Evolutionary conservation across 2,113 vertebrate species (phyloP).

Genomic region (Capricornis sumatraensis): DNA sequence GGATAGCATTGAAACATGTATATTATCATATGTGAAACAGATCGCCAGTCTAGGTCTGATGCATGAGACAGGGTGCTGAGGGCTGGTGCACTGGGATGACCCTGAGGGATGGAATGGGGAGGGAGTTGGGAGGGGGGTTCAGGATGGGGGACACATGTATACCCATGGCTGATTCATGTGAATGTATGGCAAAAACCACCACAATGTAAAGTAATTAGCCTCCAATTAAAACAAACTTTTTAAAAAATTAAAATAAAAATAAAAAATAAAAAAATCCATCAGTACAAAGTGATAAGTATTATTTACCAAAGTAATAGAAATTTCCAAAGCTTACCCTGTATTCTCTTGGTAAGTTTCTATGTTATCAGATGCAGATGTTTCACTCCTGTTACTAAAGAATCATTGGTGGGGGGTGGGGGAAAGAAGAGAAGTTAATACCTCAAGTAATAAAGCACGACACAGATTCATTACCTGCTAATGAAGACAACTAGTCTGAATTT

Average conservation of each 20-base stretch:
- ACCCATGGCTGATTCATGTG: background rate
- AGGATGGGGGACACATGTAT: background rate
- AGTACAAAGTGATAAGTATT: background rate
- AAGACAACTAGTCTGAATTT: background rate
- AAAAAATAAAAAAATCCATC: background rate
- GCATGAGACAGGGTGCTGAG: background rate
- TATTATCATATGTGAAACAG: background rate
- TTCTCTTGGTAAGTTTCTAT: slow-evolving; percentile 80
- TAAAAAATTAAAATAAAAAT: background rate
- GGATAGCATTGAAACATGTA: background rate
- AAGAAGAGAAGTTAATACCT: background rate
- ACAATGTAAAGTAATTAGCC: background rate
- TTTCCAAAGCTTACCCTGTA: slow-evolving; percentile 77
- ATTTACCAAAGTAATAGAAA: slow-evolving; percentile 17
- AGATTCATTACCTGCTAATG: slow-evolving; percentile 4
- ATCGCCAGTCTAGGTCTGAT: background rate
- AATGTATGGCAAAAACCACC: background rate
- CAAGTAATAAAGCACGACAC: background rate
- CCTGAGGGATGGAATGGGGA: background rate
- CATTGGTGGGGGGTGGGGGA: background rate
- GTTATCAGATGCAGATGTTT: slow-evolving; percentile 75
- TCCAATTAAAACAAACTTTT: background rate
- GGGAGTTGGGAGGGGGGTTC: background rate
- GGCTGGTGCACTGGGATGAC: background rate
- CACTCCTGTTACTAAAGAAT: slow-evolving; percentile 82